A percentile compares a stretch with the other conserved stretches of the same genome.
phyloP scores from a whole-genome alignment of 2,797 vertebrate species.

The Pipistrellus pygmaeus region DNA sequence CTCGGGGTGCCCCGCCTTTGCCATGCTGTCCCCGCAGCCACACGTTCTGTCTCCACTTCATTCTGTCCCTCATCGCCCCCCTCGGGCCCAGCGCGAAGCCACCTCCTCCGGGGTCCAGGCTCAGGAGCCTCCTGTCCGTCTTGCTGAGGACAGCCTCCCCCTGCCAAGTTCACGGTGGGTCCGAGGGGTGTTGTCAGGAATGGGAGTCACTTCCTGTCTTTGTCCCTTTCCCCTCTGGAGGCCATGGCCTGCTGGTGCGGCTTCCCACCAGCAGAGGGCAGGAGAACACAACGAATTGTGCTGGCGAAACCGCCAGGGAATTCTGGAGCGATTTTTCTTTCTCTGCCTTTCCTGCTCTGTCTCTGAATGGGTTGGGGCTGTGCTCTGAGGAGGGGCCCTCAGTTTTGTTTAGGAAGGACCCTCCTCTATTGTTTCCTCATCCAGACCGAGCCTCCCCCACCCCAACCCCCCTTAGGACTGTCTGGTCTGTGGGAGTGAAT shows the following conservation, averaged over 20 bases:
- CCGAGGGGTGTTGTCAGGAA: no score
- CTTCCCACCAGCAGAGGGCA: slow-evolving; percentile 82
- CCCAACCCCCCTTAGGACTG: neutral
- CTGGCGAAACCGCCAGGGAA: neutral
- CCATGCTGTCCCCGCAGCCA: neutral
- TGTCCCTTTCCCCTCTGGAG: neutral
- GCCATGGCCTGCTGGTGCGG: neutral
- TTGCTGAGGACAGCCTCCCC: neutral
- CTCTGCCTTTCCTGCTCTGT: neutral
- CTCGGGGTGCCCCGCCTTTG: fast-evolving
- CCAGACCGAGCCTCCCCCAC: neutral
- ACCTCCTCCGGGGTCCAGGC: fast-evolving
- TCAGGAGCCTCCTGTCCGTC: neutral
- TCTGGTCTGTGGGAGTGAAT: no score
- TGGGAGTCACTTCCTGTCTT: neutral
- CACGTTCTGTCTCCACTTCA: neutral
- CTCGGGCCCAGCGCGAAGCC: fast-evolving
- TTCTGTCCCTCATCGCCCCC: neutral
- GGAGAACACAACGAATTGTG: neutral
- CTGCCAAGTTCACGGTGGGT: no score
- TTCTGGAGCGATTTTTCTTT: neutral
- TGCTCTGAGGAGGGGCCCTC: neutral
- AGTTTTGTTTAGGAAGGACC: neutral
- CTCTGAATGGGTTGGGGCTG: neutral
- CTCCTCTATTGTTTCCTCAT: neutral